Conservation (phyloP, 2,113 vertebrate genomes). For the Brienomyrus brachyistius region DNA sequence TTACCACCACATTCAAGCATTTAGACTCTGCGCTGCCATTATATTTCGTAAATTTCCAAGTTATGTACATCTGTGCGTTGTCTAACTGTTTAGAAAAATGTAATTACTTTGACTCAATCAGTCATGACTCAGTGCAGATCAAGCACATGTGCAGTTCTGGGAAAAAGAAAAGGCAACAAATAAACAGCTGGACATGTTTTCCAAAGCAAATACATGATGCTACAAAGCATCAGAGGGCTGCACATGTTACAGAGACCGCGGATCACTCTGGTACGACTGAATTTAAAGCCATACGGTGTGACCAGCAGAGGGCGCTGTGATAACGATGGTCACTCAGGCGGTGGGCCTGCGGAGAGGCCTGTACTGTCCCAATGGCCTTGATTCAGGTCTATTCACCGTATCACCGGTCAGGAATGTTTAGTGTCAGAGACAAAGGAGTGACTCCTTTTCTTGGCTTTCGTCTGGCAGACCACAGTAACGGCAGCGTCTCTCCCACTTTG, state of each 20-base stretch:
- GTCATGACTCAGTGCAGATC: neutral
- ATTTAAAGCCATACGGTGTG: neutral
- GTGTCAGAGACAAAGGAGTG: neutral
- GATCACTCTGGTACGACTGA: neutral
- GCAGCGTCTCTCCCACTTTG: neutral
- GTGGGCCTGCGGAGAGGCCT: neutral
- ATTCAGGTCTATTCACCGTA: neutral
- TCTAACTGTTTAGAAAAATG: slow-evolving; percentile 1
- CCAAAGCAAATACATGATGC: neutral
- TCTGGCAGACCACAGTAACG: neutral
- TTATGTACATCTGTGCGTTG: slow-evolving; percentile 2
- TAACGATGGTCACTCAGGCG: neutral
- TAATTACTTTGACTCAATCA: slow-evolving; percentile 5
- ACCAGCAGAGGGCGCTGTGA: neutral
- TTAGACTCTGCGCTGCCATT: neutral
- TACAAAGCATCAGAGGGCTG: neutral
- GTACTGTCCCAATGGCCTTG: neutral
- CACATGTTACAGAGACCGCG: neutral
- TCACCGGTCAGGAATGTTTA: neutral
- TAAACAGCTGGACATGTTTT: neutral
- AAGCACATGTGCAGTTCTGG: neutral
- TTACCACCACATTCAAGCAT: slow-evolving; percentile 3
- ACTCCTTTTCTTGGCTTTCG: neutral
- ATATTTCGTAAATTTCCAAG: neutral
- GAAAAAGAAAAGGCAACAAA: neutral